Evolutionary conservation across 2,113 vertebrate species (phyloP).

Genomic region (Alosa alosa): DNA sequence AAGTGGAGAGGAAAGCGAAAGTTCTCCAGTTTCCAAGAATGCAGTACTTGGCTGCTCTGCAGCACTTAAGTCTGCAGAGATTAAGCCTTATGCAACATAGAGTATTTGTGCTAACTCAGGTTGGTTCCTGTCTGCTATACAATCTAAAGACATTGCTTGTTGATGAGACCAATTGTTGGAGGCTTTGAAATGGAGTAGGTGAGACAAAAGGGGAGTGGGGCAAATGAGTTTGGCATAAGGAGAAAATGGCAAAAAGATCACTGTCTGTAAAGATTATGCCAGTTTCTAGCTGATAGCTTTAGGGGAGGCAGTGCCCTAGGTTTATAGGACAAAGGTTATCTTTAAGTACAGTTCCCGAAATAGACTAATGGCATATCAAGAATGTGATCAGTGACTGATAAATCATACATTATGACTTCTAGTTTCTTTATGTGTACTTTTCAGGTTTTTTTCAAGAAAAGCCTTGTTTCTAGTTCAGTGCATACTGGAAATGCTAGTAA

Average conservation of each 20-base stretch:
- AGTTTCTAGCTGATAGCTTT: background rate
- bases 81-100: constrained; percentile 14
- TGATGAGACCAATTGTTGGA: background rate
- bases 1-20: background rate
- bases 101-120: background rate
- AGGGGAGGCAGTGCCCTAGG: background rate
- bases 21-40: constrained; percentile 13
- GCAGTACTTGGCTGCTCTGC: background rate
- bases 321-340: background rate
- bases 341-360: background rate
- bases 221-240: background rate
- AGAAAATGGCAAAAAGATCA: background rate
- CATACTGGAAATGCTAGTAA: background rate
- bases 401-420: background rate
- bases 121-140: background rate
- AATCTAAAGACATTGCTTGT: background rate
- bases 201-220: background rate
- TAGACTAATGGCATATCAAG: background rate
- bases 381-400: background rate
- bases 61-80: background rate
- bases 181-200: background rate
- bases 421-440: background rate
- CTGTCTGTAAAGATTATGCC: background rate
- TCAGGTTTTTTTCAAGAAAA: background rate
- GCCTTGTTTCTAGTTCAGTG: background rate